Evolutionary conservation across 2,888 invertebrate species (phyloP), one percentile per base, ranked within the genome.

Genomic region (Nephrocerus scutellatus): DNA sequence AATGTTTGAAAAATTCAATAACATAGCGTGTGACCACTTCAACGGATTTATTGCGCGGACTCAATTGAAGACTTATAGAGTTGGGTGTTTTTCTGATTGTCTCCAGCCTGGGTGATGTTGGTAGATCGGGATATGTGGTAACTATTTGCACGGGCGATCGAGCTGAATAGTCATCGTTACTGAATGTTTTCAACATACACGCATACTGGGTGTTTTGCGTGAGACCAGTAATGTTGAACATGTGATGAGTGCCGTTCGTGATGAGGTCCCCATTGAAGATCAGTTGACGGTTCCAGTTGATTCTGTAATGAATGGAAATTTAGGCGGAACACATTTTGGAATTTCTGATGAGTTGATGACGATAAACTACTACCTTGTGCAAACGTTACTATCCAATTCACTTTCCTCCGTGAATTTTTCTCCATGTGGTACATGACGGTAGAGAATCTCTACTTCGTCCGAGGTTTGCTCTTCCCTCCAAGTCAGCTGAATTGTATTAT

Each of bases 141-240:
- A 62, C 53, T 5, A 76, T 74, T 29, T 57, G 64, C 47, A 76
- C 66, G 51, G 73, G 51, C 36, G 60, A 60, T 25, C 63, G 57
- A 9, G 60, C 53, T 28, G 59, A 57, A 2, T 52, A 43, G 9
- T 64, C 49, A 9, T 70, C 59, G 22, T 71, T 71, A 30, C 73
- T 74, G 50, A 77, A 76, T 0, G 82, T 80, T 56, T 81, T 79
- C 9, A 90, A 75, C 56, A 84, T 82, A 40, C 76, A 76, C 1
- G 80, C 83, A 61, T 91, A 91, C 30, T 72, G 72, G 0, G 83
- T 83, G 60, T 73, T 76, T 0, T 83, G 80, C 42, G 75, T 70
- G 13, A 88, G 65, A 30, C 72, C 64, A 0, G 63, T 55, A 15
- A 76, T 54, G 18, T 49, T 53, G 21, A 60, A 56, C 8, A 49